Evolutionary conservation across 53 echinoderm and acorn worm species (phyloP), one percentile per base, ranked within the genome.

Genomic region (Actinopyga echinites): DNA sequence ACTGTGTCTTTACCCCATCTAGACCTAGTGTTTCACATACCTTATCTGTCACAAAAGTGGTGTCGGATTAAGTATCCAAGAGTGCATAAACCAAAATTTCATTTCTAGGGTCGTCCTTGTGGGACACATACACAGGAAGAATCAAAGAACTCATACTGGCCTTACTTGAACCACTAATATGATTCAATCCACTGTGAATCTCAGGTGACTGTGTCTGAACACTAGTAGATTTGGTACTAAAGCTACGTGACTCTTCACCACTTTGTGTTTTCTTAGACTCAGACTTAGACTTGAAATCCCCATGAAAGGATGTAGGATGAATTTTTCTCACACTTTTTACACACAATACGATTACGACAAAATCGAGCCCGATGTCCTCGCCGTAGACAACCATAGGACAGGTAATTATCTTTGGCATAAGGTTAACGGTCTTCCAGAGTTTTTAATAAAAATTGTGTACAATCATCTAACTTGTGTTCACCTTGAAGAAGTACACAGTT

Each of bases 1-100:
- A 34, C 34, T 10, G 12, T 33, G 68, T 68, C n/a, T 1, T 36
- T 68, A 30, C 13, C 9, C 68, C 35, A 33, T 22, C 13, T 10
- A 43, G 2, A 49, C 74, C 74, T 21, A 74, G 25, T 49, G 52
- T 1, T 13, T 74, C 22, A 23, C 74, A 74, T 42, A 74, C 49
- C 31, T 7, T 30, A 2, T 74, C 74, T 45, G 49, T 74, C 4
- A 44, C 49, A n/a, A n/a, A n/a, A n/a, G n/a, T n/a, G 17, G 21
- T 74, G n/a, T 74, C 74, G 4, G 74, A 74, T 44, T 74, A 45
- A 43, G 74, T 74, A 26, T 74, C 74, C 12, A 74, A 25, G 8
- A 74, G 5, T 42, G 49, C 74, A 74, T 43, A 45, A 8, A 43
- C 23, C 22, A 45, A 44, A 15, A 44, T 3, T 25, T 74, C 74